phyloP scores from a whole-genome alignment of 2,113 vertebrate genomes.

The Serilophus lunatus region DNA sequence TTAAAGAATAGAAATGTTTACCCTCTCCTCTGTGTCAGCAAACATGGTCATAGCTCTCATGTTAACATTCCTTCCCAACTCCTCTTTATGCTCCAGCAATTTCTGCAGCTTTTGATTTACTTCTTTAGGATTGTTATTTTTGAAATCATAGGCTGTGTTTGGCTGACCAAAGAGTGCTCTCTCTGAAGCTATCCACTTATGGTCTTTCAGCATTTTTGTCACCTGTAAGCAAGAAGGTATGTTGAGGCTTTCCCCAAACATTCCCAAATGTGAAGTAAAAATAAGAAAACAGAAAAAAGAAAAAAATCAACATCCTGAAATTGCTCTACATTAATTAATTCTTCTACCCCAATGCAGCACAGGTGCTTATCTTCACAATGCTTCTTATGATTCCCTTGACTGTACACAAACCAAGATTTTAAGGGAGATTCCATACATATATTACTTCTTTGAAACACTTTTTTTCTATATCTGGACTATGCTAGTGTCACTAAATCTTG shows the following conservation, averaged over 20 bases:
- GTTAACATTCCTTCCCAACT: constrained; percentile 85
- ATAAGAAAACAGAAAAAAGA: not conserved
- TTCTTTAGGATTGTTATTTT: constrained; percentile 81
- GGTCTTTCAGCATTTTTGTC: constrained; percentile 84
- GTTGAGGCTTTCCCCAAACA: not conserved
- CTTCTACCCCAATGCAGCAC: not conserved
- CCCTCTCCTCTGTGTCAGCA: constrained; percentile 88
- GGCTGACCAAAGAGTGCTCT: constrained; percentile 88
- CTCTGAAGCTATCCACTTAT: constrained; percentile 92
- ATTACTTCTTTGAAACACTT: not conserved
- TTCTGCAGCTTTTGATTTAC: constrained; percentile 83
- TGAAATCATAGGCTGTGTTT: constrained; percentile 90
- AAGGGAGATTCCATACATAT: not conserved
- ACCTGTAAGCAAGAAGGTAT: constrained; percentile 72
- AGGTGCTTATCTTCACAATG: not conserved
- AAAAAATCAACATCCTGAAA: not conserved
- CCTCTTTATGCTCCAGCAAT: constrained; percentile 80
- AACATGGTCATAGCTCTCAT: constrained; percentile 87
- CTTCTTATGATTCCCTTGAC: not conserved
- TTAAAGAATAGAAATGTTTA: constrained; percentile 41
- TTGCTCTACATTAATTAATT: not conserved
- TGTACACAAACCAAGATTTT: not conserved
- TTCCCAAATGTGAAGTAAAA: not conserved
- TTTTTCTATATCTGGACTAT: not conserved
- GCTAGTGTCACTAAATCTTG: not conserved